phyloP scores from a whole-genome alignment of 2,888 invertebrate genomes.

The Hypselothyrea guttata region DNA sequence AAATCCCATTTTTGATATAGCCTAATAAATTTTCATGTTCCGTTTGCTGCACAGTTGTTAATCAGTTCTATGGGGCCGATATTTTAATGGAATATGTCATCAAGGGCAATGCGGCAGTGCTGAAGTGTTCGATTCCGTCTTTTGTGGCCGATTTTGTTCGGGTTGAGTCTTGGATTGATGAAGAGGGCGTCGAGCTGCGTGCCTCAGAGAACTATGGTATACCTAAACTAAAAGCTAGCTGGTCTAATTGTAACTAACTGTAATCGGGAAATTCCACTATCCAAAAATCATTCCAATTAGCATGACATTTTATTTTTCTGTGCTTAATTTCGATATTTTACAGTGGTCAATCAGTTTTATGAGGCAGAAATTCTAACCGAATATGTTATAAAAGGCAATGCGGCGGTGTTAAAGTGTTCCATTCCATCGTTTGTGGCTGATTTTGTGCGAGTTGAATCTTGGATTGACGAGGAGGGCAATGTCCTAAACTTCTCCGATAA shows the following conservation, averaged over 20 bases:
- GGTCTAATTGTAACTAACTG: slow-evolving; percentile 7
- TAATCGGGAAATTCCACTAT: slow-evolving; percentile 9
- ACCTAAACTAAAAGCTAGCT: slow-evolving; percentile 1
- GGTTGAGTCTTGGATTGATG: slow-evolving; percentile 88
- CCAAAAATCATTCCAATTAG: slow-evolving; percentile 7
- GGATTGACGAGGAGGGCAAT: slow-evolving; percentile 85
- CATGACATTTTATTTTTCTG: slow-evolving; percentile 29
- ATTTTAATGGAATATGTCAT: slow-evolving; percentile 89
- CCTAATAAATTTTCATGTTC: slow-evolving; percentile 13
- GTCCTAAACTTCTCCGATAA: slow-evolving; percentile 78
- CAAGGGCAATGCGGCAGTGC: slow-evolving; percentile 87
- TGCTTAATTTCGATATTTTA: slow-evolving; percentile 32
- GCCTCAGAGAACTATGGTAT: slow-evolving; percentile 84
- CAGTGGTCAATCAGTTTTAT: slow-evolving; percentile 89
- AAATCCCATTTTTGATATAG: slow-evolving; percentile 1
- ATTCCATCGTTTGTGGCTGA: slow-evolving; percentile 89
- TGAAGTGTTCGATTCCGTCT: slow-evolving; percentile 89
- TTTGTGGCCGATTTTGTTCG: slow-evolving; percentile 89
- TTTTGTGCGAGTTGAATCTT: slow-evolving; percentile 87
- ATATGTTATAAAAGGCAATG: slow-evolving; percentile 89
- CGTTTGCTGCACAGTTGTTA: slow-evolving; percentile 87
- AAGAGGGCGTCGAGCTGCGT: slow-evolving; percentile 84
- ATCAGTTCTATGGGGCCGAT: slow-evolving; percentile 88
- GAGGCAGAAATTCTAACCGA: slow-evolving; percentile 88
- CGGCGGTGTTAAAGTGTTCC: slow-evolving; percentile 88